Base-by-base conservation (phyloP, 1,140 invertebrate species). In the Papilio helenus region DNA sequence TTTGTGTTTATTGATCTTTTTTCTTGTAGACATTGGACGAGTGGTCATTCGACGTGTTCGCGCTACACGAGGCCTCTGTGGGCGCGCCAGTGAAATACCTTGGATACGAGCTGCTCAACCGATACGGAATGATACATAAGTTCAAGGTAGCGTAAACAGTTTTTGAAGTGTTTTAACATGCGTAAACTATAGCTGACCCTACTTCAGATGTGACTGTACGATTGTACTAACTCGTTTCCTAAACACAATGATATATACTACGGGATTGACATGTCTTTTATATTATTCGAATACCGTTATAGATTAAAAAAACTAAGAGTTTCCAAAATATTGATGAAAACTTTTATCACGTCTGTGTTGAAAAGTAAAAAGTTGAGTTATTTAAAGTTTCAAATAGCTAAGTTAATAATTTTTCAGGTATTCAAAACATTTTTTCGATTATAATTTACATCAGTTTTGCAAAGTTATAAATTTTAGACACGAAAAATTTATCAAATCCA, bases 1-100 rank as follows among this genome's bases (percentile, higher is more conserved):
- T 72, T 20, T n/a, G 14, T 34, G 29, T 14, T 44, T 51, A 34
- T 26, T 16, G 55, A 29, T 1, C 10, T 49, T 76, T 55, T 58
- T 29, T 61, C n/a, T 77, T 46, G 51, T 95, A 98, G 97, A 97
- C 96, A 78, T 92, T 99, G 39, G 98, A 99, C 92, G 97, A 99
- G 77, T 99, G 99, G 99, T 98, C 97, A 7, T 99, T 99, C 93
- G 98, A 99, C 94, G 98, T 99, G 61, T 99, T 99, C 91, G 96
- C 97, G 10, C 94, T 99, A 74, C 98, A 97, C 87, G 97, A 99
- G 84, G 97, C 97, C 0, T 96, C 98, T 3, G 96, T 96, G 80
- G 97, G 97, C 8, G 97, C 98, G 84, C 98, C 98, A 4, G 96
- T 99, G 68, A 98, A 98, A 95, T 99, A 98, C 93, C 95, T 99